Conservation (phyloP, 1,140 invertebrate genomes). For the Lordiphosa clarofinis region DNA sequence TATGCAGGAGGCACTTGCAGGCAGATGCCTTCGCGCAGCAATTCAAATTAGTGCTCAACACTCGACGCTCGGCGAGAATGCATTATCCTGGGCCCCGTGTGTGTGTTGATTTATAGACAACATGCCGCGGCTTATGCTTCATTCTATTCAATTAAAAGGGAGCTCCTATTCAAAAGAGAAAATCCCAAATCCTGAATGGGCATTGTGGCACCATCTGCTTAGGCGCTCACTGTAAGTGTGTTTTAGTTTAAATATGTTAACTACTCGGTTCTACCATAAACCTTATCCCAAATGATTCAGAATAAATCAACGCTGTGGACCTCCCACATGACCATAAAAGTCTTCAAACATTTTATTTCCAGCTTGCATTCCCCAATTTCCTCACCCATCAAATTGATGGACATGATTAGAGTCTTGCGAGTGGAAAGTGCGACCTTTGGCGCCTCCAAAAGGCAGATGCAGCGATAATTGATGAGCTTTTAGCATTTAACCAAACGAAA, state of each 20-base stretch:
- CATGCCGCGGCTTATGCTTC: conserved; percentile 30
- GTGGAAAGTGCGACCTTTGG: conserved; percentile 72
- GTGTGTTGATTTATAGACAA: conserved; percentile 62
- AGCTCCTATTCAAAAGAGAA: conserved; percentile 3
- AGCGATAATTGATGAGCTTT: conserved; percentile 75
- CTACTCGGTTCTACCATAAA: too few species aligned
- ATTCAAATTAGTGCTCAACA: conserved; percentile 69
- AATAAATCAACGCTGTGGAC: conserved; percentile 12
- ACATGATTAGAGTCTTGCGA: conserved; percentile 63
- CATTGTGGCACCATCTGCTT: conserved; percentile 59
- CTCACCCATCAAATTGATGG: conserved; percentile 68
- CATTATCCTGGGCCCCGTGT: conserved; percentile 48
- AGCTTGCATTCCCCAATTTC: conserved; percentile 12
- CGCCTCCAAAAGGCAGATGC: conserved; percentile 62
- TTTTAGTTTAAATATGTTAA: too few species aligned
- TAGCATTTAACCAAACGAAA: conserved; percentile 61
- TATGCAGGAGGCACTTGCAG: conserved; percentile 18
- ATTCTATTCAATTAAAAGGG: conserved; percentile 58
- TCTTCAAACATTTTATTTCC: conserved; percentile 21
- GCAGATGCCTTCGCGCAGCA: conserved; percentile 44
- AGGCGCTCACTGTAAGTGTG: conserved; percentile 15
- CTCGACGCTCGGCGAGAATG: conserved; percentile 25
- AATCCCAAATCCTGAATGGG: conserved; percentile 25
- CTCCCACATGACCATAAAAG: conserved; percentile 29
- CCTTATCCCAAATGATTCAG: too few species aligned